A percentile compares a stretch with the other conserved stretches of the same genome.
Conservation (phyloP, 2,888 invertebrate genomes). For the Drosophila acutilabella region DNA sequence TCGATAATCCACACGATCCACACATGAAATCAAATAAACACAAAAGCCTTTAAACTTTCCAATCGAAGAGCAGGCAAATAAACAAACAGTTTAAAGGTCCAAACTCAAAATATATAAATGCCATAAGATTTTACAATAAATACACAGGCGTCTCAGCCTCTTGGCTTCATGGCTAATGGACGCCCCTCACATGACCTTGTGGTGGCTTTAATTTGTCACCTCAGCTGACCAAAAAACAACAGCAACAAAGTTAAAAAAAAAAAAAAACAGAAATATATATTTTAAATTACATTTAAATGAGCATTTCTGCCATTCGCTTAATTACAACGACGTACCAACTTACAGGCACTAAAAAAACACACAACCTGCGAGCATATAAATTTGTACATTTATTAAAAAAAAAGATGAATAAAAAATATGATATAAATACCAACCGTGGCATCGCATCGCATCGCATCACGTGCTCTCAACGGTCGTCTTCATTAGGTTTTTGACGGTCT, state of each 20-base stretch:
- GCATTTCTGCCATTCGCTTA: conserved; percentile 64
- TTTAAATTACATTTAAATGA: conserved; percentile 79
- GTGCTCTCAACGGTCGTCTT: conserved; percentile 62
- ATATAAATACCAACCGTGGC: conserved; percentile 44
- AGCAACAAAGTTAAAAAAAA: neutral
- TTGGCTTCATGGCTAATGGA: conserved; percentile 76
- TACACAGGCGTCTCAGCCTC: conserved; percentile 19
- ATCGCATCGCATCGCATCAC: conserved; percentile 64
- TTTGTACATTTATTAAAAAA: conserved; percentile 13
- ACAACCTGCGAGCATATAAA: conserved; percentile 1
- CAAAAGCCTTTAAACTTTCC: conserved; percentile 53
- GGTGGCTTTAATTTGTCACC: conserved; percentile 75
- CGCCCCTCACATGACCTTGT: conserved; percentile 79
- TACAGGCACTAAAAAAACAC: conserved; percentile 19
- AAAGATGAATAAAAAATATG: conserved; percentile 17
- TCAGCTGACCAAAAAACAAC: conserved; percentile 54
- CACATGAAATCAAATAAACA: conserved; percentile 15
- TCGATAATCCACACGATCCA: conserved; percentile 14
- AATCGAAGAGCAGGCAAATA: conserved; percentile 35
- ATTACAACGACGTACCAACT: conserved; percentile 50
- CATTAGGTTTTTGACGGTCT: conserved; percentile 24
- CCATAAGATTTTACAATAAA: conserved; percentile 38
- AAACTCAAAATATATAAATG: conserved; percentile 32
- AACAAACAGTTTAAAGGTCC: conserved; percentile 13
- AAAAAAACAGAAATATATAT: conserved; percentile 7